Evolutionary conservation across 2,797 vertebrate species (phyloP), one percentile per base, ranked within the genome.

Genomic region (Pangasius macronema): DNA sequence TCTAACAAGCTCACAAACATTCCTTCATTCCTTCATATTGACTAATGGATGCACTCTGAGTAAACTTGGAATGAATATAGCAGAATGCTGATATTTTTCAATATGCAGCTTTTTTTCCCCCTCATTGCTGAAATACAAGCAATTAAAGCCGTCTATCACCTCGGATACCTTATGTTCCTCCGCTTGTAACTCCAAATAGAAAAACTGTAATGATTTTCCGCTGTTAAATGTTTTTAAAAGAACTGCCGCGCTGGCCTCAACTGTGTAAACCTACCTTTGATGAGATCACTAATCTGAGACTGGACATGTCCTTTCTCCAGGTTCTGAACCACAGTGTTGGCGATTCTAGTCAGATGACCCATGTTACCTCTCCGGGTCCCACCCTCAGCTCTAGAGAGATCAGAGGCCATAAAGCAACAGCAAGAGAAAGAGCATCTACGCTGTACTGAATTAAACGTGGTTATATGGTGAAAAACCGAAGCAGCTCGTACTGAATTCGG

Each of bases 261-360:
- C 16, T 7, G n/a, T 22, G 6, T 2, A 51, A 2, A 82, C 20
- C 61, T 92, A 98, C 98, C 98, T 98, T 94, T 97, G 91, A 99
- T 97, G 93, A 98, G 95, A 88, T 97, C 96, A 3, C 94, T 92
- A 73, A 98, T 97, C 68, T 97, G 97, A 27, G 94, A 92, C 94
- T 98, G 97, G 88, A 96, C 93, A 0, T 97, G 97, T 33, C 97
- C 97, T 91, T 97, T 97, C 94, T 99, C 98, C 94, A 98, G 93
- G 88, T 97, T 98, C 92, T 98, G 98, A 18, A 98, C 98, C 72
- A 99, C 97, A 2, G 97, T 96, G 70, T 99, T 99, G 92, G 99
- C 97, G 27, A 99, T 99, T 84, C 98, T 95, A 0, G 99, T 99
- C 77, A 99, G 96, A 93, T 99, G 99, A 65, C 99, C 99, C 99